phyloP scores from a whole-genome alignment of 2,113 vertebrate genomes.

The Diphyllodes magnificus region DNA sequence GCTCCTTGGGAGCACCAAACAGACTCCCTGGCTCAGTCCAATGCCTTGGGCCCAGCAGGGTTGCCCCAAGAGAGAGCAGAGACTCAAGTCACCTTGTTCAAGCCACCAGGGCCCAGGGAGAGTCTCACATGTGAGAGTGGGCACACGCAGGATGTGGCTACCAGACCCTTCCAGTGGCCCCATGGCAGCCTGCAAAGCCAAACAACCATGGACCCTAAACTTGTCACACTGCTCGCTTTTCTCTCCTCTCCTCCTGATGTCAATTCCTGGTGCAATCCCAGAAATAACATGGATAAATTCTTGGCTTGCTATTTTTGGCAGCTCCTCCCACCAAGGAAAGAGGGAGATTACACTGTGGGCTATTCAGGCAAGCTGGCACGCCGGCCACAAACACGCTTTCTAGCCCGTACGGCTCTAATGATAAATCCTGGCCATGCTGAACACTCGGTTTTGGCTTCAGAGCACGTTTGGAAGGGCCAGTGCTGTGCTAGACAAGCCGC shows the following conservation, averaged over 20 bases:
- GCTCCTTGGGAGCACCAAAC: not conserved
- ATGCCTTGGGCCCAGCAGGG: not conserved
- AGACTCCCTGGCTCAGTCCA: accelerated
- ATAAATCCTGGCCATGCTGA: slow-evolving; percentile 18
- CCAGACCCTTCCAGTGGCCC: not conserved
- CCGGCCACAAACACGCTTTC: slow-evolving; percentile 4
- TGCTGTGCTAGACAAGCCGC: not conserved
- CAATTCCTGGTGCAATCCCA: slow-evolving; percentile 54
- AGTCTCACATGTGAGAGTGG: accelerated
- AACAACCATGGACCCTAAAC: not conserved
- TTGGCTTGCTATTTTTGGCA: slow-evolving; percentile 68
- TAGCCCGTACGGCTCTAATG: slow-evolving; percentile 10
- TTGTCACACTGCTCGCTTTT: not conserved
- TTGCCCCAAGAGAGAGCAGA: not conserved
- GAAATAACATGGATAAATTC: slow-evolving; percentile 64
- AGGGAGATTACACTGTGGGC: slow-evolving; percentile 45
- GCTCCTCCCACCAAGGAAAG: slow-evolving; percentile 25
- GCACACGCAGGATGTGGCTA: accelerated
- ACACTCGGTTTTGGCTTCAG: not conserved
- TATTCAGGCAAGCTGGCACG: slow-evolving; percentile 61
- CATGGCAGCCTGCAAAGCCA: not conserved
- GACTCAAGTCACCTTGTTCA: accelerated
- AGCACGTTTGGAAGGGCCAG: not conserved
- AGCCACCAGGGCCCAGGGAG: not conserved
- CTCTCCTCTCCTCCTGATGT: slow-evolving; percentile 18